A percentile compares a stretch with the other conserved stretches of the same genome.
These are phyloP conservation scores for Apogon hyalosoma DNA, from an alignment of 2,797 vertebrate genomes.

Conservation along the genomic window DNA sequence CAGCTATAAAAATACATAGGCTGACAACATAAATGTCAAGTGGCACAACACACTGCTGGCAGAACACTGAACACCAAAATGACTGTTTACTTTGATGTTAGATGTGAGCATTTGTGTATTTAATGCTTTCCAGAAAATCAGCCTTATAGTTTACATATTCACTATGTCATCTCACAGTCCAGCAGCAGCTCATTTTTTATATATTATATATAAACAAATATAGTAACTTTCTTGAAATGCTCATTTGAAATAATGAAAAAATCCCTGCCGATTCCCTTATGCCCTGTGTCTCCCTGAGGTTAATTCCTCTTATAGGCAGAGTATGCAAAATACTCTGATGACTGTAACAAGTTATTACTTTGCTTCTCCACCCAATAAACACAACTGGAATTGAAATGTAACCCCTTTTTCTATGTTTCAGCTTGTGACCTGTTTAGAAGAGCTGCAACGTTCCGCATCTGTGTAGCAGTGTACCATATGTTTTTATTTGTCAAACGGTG, in stretches of 20 bases:
- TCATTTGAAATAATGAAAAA: not conserved
- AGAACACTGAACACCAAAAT: not conserved
- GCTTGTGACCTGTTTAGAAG: not conserved
- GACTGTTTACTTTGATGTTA: not conserved
- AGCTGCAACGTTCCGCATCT: slow-evolving; percentile 41
- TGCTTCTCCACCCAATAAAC: slow-evolving; percentile 5
- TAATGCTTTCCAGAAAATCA: not conserved
- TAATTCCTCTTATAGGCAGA: not conserved
- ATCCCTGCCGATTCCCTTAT: slow-evolving; percentile 44
- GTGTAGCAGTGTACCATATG: slow-evolving; percentile 12
- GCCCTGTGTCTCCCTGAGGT: slow-evolving; percentile 45
- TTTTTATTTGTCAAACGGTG: slow-evolving; percentile 2
- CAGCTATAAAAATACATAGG: not conserved
- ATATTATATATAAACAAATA: slow-evolving; percentile 12
- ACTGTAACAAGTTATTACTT: not conserved
- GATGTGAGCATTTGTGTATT: slow-evolving; percentile 3
- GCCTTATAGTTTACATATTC: slow-evolving; percentile 20
- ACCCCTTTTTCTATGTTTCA: not conserved
- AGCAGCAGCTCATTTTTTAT: slow-evolving; percentile 18
- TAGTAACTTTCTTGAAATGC: slow-evolving; percentile 2
- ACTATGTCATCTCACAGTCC: slow-evolving; percentile 3
- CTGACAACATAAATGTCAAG: slow-evolving; percentile 6
- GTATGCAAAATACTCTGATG: not conserved
- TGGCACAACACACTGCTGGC: slow-evolving; percentile 30
- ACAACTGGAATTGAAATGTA: not conserved